These are phyloP conservation scores for Leptinotarsa defecta DNA, from an alignment of 1,140 invertebrate species.

Conservation along the genomic window DNA sequence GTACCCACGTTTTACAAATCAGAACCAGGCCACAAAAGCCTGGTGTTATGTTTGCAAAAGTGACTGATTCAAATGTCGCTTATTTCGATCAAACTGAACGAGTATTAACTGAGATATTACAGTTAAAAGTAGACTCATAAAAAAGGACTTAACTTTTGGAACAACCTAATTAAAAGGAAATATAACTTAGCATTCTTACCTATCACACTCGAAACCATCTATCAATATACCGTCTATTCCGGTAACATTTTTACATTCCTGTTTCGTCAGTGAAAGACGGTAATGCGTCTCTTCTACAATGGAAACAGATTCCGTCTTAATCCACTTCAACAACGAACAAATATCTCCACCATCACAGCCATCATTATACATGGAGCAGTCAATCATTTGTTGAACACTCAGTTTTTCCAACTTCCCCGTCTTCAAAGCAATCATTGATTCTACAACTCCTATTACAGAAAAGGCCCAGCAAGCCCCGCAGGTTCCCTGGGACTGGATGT, in stretches of 20 bases:
- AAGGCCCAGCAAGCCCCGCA: slow-evolving; percentile 91
- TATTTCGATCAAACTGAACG: too few species aligned
- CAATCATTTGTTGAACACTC: slow-evolving; percentile 84
- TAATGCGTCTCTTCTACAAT: slow-evolving; percentile 68
- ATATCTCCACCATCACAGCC: slow-evolving; percentile 85
- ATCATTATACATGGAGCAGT: slow-evolving; percentile 77
- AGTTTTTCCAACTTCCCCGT: slow-evolving; percentile 65
- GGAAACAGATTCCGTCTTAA: slow-evolving; percentile 63
- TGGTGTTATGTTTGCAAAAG: too few species aligned
- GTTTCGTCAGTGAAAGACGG: slow-evolving; percentile 66
- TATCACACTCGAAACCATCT: slow-evolving; percentile 58
- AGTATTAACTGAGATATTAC: too few species aligned
- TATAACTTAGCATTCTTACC: slow-evolving; percentile 50
- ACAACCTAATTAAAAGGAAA: too few species aligned
- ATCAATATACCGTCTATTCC: slow-evolving; percentile 46
- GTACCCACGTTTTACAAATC: too few species aligned
- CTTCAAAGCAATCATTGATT: slow-evolving; percentile 76
- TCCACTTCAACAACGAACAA: slow-evolving; percentile 75
- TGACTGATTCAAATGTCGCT: too few species aligned
- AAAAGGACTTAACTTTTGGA: too few species aligned
- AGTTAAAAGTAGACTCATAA: too few species aligned
- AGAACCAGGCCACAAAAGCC: too few species aligned
- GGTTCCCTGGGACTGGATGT: slow-evolving; percentile 72
- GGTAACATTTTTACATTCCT: slow-evolving; percentile 60
- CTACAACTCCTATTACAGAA: slow-evolving; percentile 75